phyloP scores from a whole-genome alignment of 2,113 vertebrate genomes.

The Ptychochromis oligacanthus region DNA sequence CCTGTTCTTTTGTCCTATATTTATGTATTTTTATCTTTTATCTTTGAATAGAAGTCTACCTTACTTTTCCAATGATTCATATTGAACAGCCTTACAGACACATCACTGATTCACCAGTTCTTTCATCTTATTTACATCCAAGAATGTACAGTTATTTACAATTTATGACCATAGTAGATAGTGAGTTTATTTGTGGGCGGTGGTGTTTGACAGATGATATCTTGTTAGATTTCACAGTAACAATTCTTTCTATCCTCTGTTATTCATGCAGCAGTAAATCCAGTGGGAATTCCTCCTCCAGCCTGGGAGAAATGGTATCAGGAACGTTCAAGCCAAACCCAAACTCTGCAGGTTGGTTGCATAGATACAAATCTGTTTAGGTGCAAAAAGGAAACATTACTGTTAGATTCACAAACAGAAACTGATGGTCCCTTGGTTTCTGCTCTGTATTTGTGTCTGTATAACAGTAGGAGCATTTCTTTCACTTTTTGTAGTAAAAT shows the following conservation, averaged over 20 bases:
- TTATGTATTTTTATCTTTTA: background rate
- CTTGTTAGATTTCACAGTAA: constrained; percentile 34
- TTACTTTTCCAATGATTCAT: background rate
- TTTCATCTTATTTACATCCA: background rate
- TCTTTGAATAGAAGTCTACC: background rate
- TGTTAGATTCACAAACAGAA: background rate
- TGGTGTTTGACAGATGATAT: background rate
- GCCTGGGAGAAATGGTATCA: constrained; percentile 97
- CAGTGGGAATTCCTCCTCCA: constrained; percentile 96
- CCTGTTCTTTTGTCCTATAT: background rate
- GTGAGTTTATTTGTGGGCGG: background rate
- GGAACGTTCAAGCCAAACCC: constrained; percentile 94
- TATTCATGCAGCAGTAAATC: constrained; percentile 85
- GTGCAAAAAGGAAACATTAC: background rate
- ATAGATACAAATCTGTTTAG: background rate
- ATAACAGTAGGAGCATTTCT: background rate
- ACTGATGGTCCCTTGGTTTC: background rate
- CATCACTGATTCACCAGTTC: background rate
- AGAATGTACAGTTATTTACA: background rate
- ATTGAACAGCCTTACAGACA: background rate
- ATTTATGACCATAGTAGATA: background rate
- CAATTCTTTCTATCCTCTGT: background rate
- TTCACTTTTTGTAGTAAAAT: background rate
- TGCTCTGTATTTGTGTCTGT: background rate
- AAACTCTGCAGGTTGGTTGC: constrained; percentile 86